phyloP scores from a whole-genome alignment of 1,140 invertebrate species.

The Trichonephila clavata region DNA sequence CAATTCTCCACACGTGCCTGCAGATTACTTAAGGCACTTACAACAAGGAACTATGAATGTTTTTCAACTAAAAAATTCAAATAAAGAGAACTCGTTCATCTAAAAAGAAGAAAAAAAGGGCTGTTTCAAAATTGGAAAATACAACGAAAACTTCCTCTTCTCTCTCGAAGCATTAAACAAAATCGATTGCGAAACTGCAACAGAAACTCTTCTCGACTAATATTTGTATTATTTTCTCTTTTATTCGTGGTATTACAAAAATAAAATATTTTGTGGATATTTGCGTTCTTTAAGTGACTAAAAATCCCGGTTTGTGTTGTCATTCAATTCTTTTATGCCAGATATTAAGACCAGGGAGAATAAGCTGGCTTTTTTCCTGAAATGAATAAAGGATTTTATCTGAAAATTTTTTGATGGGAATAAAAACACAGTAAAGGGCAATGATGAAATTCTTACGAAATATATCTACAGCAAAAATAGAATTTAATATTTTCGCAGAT shows the following conservation, averaged over 20 bases:
- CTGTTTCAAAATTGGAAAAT: neutral
- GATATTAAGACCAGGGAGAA: neutral
- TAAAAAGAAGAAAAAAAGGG: neutral
- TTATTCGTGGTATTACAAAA: neutral
- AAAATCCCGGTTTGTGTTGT: neutral
- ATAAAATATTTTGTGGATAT: neutral
- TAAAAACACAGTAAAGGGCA: no score
- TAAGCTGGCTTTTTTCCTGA: no score
- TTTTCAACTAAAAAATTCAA: neutral
- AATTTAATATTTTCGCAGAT: no score
- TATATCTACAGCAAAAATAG: no score
- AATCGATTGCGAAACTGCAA: neutral
- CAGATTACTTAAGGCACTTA: neutral
- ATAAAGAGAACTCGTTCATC: neutral
- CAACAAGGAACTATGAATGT: neutral
- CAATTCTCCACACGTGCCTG: neutral
- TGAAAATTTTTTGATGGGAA: no score
- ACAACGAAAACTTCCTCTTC: neutral
- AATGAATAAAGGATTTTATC: no score
- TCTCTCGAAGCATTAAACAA: neutral
- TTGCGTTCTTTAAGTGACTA: neutral
- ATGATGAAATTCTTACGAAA: no score
- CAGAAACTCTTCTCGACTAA: neutral
- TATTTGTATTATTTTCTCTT: neutral
- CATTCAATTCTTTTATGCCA: neutral